Evolutionary conservation across 2,113 vertebrate genomes (phyloP), one percentile per base, ranked within the genome.

Genomic region (Motacilla alba): DNA sequence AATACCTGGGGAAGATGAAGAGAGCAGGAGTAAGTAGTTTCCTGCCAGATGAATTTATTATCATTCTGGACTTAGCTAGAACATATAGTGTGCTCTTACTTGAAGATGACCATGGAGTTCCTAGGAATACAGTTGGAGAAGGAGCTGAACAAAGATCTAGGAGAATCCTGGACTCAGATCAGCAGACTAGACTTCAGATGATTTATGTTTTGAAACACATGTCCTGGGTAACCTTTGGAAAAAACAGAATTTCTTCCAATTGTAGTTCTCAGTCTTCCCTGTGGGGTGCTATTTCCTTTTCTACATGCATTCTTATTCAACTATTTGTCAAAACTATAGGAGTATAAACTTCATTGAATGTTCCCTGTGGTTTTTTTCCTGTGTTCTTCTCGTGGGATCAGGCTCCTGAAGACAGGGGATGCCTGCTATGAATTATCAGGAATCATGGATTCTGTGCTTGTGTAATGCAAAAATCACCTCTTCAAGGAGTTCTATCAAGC

Each of bases 21-120:
- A 77, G 14, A 94, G 14, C 19, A 60, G 6, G 9, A 23, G 93
- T 68, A 74, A 49, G 30, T 50, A 87, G 49, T 79, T 94, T 85
- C 72, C 94, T 76, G 21, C 28, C 64, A 56, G 44, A 7, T 97
- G 18, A 44, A 89, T 94, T 89, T 94, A 44, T 94, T 95, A 41
- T 64, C 68, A 44, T 43, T 91, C 72, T 79, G 43, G 74, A 79
- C 30, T 93, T 67, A 78, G 35, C 30, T 64, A 85, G 43, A 90
- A 8, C 10, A 59, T 7, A 20, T 1, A 63, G 9, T 15, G 20
- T 79, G 33, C 31, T 58, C 17, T 31, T 79, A 47, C 52, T 68
- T 83, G 43, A 50, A 58, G 28, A 33, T 10, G 30, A 82, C 27
- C 18, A 17, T 49, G 44, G 8, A 16, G 18, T 76, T 89, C 11